These are phyloP conservation scores for Troides oblongomaculatus DNA, from an alignment of 2,888 invertebrate species.

Conservation along the genomic window DNA sequence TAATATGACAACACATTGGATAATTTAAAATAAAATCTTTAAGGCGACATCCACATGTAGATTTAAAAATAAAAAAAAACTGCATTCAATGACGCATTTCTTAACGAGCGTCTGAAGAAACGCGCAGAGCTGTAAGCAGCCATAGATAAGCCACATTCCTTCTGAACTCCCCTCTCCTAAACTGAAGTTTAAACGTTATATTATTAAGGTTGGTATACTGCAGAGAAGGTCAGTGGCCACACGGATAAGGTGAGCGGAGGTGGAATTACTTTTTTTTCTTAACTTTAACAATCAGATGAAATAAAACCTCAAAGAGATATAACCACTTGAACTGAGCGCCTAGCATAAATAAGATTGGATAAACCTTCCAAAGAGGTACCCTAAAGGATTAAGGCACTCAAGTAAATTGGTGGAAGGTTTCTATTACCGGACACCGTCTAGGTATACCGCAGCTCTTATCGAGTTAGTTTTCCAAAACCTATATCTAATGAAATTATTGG, in stretches of 20 bases:
- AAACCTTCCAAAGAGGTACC: no score
- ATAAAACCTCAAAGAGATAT: neutral
- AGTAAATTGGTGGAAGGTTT: no score
- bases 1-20: no score
- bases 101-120: slow-evolving; percentile 3
- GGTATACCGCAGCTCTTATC: no score
- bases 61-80: slow-evolving; percentile 7
- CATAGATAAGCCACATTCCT: slow-evolving; percentile 26
- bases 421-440: no score
- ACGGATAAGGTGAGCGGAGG: neutral
- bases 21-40: neutral
- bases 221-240: neutral
- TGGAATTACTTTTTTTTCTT: neutral
- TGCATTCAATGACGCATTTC: slow-evolving; percentile 11
- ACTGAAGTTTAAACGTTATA: slow-evolving; percentile 19
- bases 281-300: neutral
- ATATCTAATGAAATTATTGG: no score
- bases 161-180: slow-evolving; percentile 34
- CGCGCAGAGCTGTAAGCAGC: neutral
- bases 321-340: neutral
- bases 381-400: no score
- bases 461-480: no score
- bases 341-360: no score
- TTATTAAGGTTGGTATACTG: neutral
- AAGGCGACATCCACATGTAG: neutral